Percentiles rank a stretch among this genome's conserved stretches.
Evolutionary conservation across 2,113 vertebrate species (phyloP).

Genomic region (Gadus macrocephalus): DNA sequence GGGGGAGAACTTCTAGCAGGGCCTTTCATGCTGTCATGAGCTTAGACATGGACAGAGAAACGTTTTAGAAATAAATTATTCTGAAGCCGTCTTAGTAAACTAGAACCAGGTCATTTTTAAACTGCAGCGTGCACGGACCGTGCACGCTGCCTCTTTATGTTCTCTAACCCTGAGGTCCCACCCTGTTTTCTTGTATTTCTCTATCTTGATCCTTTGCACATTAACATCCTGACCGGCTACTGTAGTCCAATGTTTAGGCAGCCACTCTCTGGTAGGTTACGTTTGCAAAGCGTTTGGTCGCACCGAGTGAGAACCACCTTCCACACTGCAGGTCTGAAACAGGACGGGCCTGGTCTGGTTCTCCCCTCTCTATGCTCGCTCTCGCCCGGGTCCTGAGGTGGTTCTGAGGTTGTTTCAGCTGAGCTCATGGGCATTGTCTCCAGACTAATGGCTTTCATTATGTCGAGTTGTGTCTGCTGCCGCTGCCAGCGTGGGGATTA

Average conservation of each 20-base stretch:
- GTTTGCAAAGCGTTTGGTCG: conserved; percentile 44
- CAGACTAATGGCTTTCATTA: conserved; percentile 70
- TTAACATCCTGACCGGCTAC: too few relatives aligned
- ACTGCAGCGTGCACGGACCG: too few relatives aligned
- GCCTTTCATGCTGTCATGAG: too few relatives aligned
- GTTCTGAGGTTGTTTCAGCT: conserved; percentile 40
- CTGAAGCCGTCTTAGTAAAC: too few relatives aligned
- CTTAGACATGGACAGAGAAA: too few relatives aligned
- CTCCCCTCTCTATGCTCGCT: neutral
- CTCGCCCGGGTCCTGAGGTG: conserved; percentile 10
- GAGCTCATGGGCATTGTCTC: conserved; percentile 58
- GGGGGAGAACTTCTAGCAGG: too few relatives aligned
- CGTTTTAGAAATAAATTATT: too few relatives aligned
- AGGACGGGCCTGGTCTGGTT: too few relatives aligned
- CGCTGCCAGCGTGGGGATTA: conserved; percentile 61
- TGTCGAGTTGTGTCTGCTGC: conserved; percentile 52
- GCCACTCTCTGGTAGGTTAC: conserved; percentile 44
- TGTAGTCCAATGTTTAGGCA: conserved; percentile 9
- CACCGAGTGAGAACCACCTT: neutral
- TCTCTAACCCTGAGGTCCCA: neutral
- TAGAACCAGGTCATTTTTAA: too few relatives aligned
- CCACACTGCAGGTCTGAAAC: too few relatives aligned
- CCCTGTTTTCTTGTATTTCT: neutral
- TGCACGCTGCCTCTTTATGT: neutral
- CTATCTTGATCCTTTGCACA: too few relatives aligned